Evolutionary conservation across 2,888 invertebrate genomes (phyloP).

Genomic region (Apeira syringaria): DNA sequence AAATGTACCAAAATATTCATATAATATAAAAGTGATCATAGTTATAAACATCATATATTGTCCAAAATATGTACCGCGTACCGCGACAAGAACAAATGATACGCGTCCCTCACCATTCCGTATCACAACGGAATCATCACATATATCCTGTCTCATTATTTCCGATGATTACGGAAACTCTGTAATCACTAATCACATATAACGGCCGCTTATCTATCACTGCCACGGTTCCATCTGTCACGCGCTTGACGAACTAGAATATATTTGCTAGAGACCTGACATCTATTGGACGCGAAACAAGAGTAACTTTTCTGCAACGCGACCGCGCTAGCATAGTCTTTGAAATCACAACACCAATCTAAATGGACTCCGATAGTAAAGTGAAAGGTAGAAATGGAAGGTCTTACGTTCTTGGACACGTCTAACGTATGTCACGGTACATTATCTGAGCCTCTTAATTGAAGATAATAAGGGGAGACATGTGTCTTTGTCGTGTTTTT

Average conservation of each 20-base stretch:
- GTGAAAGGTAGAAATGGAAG: conserved; percentile 23
- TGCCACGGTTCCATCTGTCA: conserved; percentile 68
- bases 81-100: conserved; percentile 19
- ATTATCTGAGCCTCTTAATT: conserved; percentile 81
- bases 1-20: no score
- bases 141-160: conserved; percentile 61
- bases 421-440: conserved; percentile 70
- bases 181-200: conserved; percentile 72
- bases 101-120: conserved; percentile 17
- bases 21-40: no score
- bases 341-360: conserved; percentile 44
- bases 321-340: conserved; percentile 42
- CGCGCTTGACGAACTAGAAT: conserved; percentile 43
- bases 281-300: conserved; percentile 19
- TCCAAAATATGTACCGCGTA: conserved; percentile 5
- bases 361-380: conserved; percentile 39
- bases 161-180: conserved; percentile 63
- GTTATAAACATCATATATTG: no score
- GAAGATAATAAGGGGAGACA: conserved; percentile 81
- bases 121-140: conserved; percentile 29
- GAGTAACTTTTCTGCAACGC: conserved; percentile 36
- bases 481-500: conserved; percentile 81
- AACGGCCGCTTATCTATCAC: conserved; percentile 66
- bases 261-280: conserved; percentile 18
- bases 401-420: conserved; percentile 50